Evolutionary conservation across 2,888 invertebrate species (phyloP), one percentile per base, ranked within the genome.

Genomic region (Phortica okadai): DNA sequence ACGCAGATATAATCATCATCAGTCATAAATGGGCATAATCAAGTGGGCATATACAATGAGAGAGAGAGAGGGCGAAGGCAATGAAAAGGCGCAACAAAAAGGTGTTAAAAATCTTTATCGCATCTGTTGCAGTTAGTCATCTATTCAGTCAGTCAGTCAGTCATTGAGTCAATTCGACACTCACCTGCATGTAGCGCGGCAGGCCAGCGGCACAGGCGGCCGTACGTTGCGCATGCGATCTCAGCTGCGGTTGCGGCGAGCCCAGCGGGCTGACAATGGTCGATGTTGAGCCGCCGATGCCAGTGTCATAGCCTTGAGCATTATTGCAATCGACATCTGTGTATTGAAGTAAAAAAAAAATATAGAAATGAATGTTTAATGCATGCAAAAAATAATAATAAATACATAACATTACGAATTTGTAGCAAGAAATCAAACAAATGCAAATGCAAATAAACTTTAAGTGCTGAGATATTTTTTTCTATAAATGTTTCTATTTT

Each of bases 111-210:
- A 25, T 58, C 42, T 58, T 25, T 73, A 14, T 73, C 70, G 79
- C 79, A 79, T 76, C 64, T 50, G 58, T 78, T 66, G 75, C 79
- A 11, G 50, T 50, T 50, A 50, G 76, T 74, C 81, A 74, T 74
- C 73, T 67, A 64, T 62, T 64, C 74, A 62, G 62, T 73, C 56
- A n/a, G n/a, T 77, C 70, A 64, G 80, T 78, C 80, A 81, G 81
- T 83, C 59, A 66, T 54, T 79, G 79, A 79, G 33, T 33, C 33
- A 33, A 5, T 33, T 33, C 80, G 79, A 72, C 79, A 89, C 90
- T 91, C 89, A 94, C 94, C 92, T 94, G 94, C 94, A 94, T 94
- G 89, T 93, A 94, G 75, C 93, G 92, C 77, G 94, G 93, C 89
- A 94, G 93, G 89, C 94, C 94, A 73, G 94, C 74, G 45, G 67